Evolutionary conservation across 1,140 invertebrate genomes (phyloP).

Genomic region (Lepidurus packardi): DNA sequence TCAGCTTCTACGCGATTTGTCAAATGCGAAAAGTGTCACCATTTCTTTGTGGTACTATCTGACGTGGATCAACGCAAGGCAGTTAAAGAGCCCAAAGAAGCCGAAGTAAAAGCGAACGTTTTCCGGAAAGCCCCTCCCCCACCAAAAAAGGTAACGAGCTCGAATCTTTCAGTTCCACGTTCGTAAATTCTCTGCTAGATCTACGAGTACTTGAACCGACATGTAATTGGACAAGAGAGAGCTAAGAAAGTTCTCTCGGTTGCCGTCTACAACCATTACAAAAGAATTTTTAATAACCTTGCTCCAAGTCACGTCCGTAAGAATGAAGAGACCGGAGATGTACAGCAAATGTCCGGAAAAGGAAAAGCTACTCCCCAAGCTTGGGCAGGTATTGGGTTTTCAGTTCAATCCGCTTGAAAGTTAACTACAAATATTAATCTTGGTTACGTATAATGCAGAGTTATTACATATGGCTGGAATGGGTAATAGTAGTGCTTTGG

Average conservation of each 20-base stretch:
- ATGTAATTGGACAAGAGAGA: slow-evolving; percentile 95
- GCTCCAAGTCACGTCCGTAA: slow-evolving; percentile 48
- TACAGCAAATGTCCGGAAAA: slow-evolving; percentile 27
- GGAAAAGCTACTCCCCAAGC: slow-evolving; percentile 30
- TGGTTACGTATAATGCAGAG: slow-evolving; percentile 53
- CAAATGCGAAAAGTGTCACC: slow-evolving; percentile 96
- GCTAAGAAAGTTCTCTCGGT: slow-evolving; percentile 98
- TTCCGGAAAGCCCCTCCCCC: slow-evolving; percentile 78
- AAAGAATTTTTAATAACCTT: slow-evolving; percentile 91
- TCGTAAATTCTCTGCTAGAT: slow-evolving; percentile 56
- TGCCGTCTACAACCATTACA: slow-evolving; percentile 99
- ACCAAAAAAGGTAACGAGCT: slow-evolving; percentile 69
- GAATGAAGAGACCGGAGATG: slow-evolving; percentile 36
- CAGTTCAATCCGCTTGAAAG: neutral
- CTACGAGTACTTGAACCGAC: slow-evolving; percentile 88
- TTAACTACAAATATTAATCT: slow-evolving; percentile 41
- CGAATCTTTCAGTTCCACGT: slow-evolving; percentile 15
- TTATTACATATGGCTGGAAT: slow-evolving; percentile 76
- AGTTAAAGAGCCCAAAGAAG: slow-evolving; percentile 60
- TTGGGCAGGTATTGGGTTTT: slow-evolving; percentile 31
- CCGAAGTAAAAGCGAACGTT: slow-evolving; percentile 57
- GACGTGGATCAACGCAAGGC: slow-evolving; percentile 63
- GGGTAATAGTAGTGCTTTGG: slow-evolving; percentile 54
- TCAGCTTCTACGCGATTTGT: slow-evolving; percentile 83
- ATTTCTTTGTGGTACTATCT: slow-evolving; percentile 94